Evolutionary conservation across 2,797 vertebrate genomes (phyloP), one percentile per base, ranked within the genome.

Genomic region (Diplodus sargus): DNA sequence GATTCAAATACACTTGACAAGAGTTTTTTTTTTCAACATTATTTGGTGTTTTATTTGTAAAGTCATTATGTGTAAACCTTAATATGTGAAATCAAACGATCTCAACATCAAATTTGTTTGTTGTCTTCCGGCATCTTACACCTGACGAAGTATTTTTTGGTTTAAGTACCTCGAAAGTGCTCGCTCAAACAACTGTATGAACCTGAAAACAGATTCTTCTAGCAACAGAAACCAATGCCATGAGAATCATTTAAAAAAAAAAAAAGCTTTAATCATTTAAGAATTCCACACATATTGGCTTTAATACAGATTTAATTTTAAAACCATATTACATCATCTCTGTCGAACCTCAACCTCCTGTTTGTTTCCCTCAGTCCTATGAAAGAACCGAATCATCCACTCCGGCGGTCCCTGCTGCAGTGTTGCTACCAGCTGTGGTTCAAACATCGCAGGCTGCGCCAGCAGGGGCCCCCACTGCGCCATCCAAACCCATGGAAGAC

Each of bases 401-500:
- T 66, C 52, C 80, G 0, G 61, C 89, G 2, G 75, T 75, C 8
- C 82, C 94, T 76, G 77, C 89, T 48, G 63, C 83, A 0, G 79
- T 93, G 65, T 57, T 95, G 73, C 81, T 81, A 17, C 95, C 95
- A 13, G 87, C 93, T 12, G 78, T 93, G 23, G 70, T 89, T 18
- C 81, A 83, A 16, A 80, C 84, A 4, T 51, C 77, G 0, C 90
- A 69, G 23, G 65, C 79, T 68, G 68, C 83, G 47, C 63, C 89
- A 43, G 66, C 76, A 6, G 85, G 78, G 14, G 85, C 87, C 11
- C 11, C 89, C 54, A 65, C 89, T 34, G 73, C 93, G 3, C 56
- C 88, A 1, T 92, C 91, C 49, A 97, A 96, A 76, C 95, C 96
- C 76, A 92, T 99, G 90, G 97, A 98, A 42, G 97, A 97, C 85